Evolutionary conservation across 2,113 vertebrate species (phyloP), one percentile per base, ranked within the genome.

Genomic region (Odocoileus hemionus): DNA sequence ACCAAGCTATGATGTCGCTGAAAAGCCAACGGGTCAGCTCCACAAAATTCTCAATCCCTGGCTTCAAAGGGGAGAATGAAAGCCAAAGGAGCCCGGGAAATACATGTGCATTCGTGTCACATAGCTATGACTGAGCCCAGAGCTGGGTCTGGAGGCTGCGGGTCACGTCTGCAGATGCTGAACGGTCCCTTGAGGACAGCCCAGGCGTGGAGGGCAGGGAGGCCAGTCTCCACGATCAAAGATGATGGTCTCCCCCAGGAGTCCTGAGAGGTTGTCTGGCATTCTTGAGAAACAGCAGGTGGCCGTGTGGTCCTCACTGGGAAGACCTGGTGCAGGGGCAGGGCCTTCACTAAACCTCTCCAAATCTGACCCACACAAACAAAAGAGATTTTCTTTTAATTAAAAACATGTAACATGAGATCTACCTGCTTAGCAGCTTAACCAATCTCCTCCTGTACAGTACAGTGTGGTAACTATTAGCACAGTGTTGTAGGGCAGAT

Each of bases 191-290:
- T 54, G 91, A 89, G 43, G 93, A 93, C 91, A 84, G 82, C 2
- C 3, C 6, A 2, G 39, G 21, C 8, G 13, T 92, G 87, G 93
- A 96, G 97, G 85, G 74, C 60, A 96, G 94, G 36, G 92, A 76
- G 33, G 43, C 43, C 96, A 64, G 47, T 17, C 84, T 79, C 87
- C 23, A 2, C 0, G 54, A 16, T 78, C 93, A 95, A 89, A 95
- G 82, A 89, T 3, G 5, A 57, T 2, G 36, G 88, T 33, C 58
- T 96, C 45, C 87, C 91, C 79, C 79, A 70, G 70, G 70, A 36
- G 43, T 39, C 43, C 64, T 43, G 60, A 92, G 94, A 97, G 97
- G 83, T 54, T 91, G 78, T 87, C 95, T 93, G 92, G 58, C 39
- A 33, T 87, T 94, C 83, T 90, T 86, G 23, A 45, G 33, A 47